phyloP scores from a whole-genome alignment of 2,797 vertebrate genomes.

The Epinephelus coioides region DNA sequence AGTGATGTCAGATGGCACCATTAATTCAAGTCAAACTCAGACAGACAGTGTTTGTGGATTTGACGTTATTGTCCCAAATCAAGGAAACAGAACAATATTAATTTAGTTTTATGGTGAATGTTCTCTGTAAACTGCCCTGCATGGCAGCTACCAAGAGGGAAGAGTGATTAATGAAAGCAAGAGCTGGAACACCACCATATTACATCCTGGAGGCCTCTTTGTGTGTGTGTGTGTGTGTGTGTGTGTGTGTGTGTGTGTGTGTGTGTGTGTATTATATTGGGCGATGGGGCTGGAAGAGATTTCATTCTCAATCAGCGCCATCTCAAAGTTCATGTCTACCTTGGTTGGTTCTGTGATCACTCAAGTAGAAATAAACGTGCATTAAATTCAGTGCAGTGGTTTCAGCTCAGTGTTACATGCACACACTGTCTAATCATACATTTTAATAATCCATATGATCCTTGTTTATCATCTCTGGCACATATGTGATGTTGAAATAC shows the following conservation, averaged over 20 bases:
- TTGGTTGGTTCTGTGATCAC: conserved; percentile 34
- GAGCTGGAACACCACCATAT: conserved; percentile 62
- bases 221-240: conserved; percentile 6
- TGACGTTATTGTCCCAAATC: background rate
- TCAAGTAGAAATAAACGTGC: conserved; percentile 44
- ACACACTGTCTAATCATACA: background rate
- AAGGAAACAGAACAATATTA: conserved; percentile 9
- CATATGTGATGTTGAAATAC: background rate
- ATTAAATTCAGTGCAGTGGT: background rate
- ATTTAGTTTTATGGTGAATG: conserved; percentile 27
- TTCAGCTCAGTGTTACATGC: conserved; percentile 1
- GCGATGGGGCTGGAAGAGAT: conserved; percentile 26
- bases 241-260: conserved; percentile 2
- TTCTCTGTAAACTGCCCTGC: conserved; percentile 52
- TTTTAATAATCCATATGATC: background rate
- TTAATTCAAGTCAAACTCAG: conserved; percentile 1
- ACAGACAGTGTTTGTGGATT: conserved; percentile 16
- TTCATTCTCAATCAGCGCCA: conserved; percentile 56
- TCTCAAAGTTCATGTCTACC: conserved; percentile 45
- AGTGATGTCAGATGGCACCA: background rate
- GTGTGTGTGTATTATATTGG: conserved; percentile 1
- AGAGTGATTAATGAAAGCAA: conserved; percentile 63
- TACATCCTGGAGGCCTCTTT: conserved; percentile 47
- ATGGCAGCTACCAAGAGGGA: conserved; percentile 48
- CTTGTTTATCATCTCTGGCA: background rate